These are phyloP conservation scores for Cardiocondyla obscurior DNA, from an alignment of 1,140 invertebrate genomes.

Conservation along the genomic window DNA sequence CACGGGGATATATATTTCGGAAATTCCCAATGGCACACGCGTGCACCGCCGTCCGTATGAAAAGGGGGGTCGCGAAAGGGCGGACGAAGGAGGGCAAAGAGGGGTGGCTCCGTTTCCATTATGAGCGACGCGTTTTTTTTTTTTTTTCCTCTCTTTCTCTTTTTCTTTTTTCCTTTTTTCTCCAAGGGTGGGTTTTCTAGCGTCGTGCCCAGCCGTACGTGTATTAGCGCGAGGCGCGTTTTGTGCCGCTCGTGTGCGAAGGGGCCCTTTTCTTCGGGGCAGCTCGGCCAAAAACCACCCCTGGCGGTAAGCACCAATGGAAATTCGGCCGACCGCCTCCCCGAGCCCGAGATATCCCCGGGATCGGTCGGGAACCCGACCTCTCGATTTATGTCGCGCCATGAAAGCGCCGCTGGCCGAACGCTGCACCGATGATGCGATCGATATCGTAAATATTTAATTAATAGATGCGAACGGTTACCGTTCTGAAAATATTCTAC, in stretches of 20 bases:
- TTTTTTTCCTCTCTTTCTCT: no score
- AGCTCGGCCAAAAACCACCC: slow-evolving; percentile 82
- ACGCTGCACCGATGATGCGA: slow-evolving; percentile 30
- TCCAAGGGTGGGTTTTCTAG: slow-evolving; percentile 74
- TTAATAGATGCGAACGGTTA: slow-evolving; percentile 32
- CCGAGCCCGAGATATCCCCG: slow-evolving; percentile 28
- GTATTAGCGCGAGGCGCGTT: slow-evolving; percentile 69
- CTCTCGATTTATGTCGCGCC: slow-evolving; percentile 45
- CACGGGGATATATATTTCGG: slow-evolving; percentile 67
- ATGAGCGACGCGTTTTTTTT: slow-evolving; percentile 77
- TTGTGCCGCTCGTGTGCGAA: slow-evolving; percentile 70
- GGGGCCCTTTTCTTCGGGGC: slow-evolving; percentile 77
- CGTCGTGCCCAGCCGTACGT: slow-evolving; percentile 65
- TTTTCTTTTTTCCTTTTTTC: no score
- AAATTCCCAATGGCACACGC: slow-evolving; percentile 75
- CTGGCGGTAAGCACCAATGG: slow-evolving; percentile 80
- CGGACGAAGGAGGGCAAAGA: not conserved
- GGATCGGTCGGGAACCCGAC: slow-evolving; percentile 27
- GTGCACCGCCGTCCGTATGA: slow-evolving; percentile 24
- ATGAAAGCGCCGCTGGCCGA: slow-evolving; percentile 45
- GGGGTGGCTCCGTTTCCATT: slow-evolving; percentile 76
- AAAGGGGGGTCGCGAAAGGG: slow-evolving; percentile 27
- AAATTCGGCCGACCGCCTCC: slow-evolving; percentile 62
- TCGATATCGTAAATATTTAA: slow-evolving; percentile 57
- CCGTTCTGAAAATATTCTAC: slow-evolving; percentile 1